Conservation (phyloP, 2,797 vertebrate species). For the Hypotaenidia philippensis region DNA sequence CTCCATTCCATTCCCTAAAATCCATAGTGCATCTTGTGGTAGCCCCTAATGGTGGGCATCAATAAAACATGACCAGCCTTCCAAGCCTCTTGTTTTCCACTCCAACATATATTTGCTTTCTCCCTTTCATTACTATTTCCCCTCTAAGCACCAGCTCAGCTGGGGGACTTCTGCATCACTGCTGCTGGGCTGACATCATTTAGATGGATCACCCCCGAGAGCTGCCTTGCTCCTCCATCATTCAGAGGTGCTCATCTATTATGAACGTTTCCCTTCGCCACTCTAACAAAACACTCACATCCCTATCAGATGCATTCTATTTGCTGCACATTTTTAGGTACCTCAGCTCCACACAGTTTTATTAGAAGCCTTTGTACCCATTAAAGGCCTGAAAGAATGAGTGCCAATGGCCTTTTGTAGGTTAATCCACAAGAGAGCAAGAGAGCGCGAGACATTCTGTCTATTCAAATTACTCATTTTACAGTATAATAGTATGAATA, state of each 20-base stretch:
- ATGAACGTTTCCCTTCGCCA: neutral
- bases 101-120: conserved; percentile 35
- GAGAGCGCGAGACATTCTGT: conserved; percentile 51
- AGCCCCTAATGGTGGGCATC: conserved; percentile 57
- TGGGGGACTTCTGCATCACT: conserved; percentile 54
- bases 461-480: conserved; percentile 58
- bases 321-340: neutral
- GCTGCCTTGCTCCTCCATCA: conserved; percentile 14
- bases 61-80: conserved; percentile 67
- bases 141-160: conserved; percentile 28
- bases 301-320: neutral
- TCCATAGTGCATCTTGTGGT: conserved; percentile 10
- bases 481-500: conserved; percentile 53
- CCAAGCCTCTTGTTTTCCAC: conserved; percentile 48
- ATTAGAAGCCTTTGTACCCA: conserved; percentile 9
- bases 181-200: neutral
- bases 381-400: conserved; percentile 28
- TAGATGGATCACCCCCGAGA: neutral
- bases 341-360: neutral
- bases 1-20: neutral
- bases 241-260: neutral
- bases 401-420: conserved; percentile 57
- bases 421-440: conserved; percentile 55
- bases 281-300: conserved; percentile 11
- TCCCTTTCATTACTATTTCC: conserved; percentile 24